Evolutionary conservation across 2,113 vertebrate species (phyloP), one percentile per base, ranked within the genome.

Genomic region (Colinus virginianus): DNA sequence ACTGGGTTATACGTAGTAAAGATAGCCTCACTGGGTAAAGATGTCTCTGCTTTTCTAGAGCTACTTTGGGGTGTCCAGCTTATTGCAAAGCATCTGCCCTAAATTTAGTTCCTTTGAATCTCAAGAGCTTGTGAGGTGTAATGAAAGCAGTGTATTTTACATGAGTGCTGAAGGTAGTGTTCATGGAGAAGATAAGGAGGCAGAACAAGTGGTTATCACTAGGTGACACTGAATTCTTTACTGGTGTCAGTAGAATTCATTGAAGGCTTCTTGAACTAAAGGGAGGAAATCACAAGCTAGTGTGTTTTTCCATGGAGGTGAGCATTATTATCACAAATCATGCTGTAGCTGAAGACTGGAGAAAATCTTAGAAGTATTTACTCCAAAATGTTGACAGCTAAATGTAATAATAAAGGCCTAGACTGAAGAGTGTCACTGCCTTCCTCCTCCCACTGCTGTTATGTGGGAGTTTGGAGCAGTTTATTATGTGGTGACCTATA

Each of bases 401-500:
- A 30, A 36, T 64, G 75, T 53, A 64, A 84, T 59, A 64, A 76
- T 21, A 34, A 61, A 84, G 89, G 78, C 18, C 46, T 40, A 78
- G 87, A 87, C 91, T 94, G 93, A 78, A 56, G 80, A 36, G 58
- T 21, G 1, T 90, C 70, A 22, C 68, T 4, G 76, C 49, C 62
- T 88, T 83, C 76, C 6, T 2, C 83, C 86, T 93, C 83, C 71
- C 59, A 30, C 48, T 22, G 40, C 77, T 10, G 4, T 28, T 56
- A 66, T 5, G 87, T 78, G 89, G 91, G 91, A 68, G 86, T 59
- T n/a, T 59, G 81, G 62, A 94, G 78, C 58, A 42, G 62, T 72
- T 75, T 34, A 34, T 76, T 68, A 53, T 51, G 55, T 64, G 58
- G 6, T 84, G 81, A 11, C 70, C 81, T 87, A 36, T 78, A 87